These are phyloP conservation scores for Operophtera brumata DNA, from an alignment of 2,888 invertebrate genomes.

Conservation along the genomic window DNA sequence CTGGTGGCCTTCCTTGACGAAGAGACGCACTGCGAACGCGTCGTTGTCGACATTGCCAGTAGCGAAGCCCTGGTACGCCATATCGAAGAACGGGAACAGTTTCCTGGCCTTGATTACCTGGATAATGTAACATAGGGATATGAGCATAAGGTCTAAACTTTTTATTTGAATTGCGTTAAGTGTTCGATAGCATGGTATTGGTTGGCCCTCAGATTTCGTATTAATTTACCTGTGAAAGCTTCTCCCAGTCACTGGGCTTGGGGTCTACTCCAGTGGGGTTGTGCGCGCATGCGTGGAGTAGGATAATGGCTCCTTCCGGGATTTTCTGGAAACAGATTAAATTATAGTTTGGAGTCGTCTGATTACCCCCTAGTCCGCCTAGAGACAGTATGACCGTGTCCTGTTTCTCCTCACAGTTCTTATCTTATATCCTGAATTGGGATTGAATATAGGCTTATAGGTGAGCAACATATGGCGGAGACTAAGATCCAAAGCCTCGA, in stretches of 20 bases:
- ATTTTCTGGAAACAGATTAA: slow-evolving; percentile 85
- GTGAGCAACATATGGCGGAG: too few relatives aligned
- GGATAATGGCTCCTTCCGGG: slow-evolving; percentile 92
- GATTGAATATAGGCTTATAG: too few relatives aligned
- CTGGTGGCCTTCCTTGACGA: slow-evolving; percentile 93
- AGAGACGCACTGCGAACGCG: slow-evolving; percentile 92
- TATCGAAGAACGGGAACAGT: slow-evolving; percentile 96
- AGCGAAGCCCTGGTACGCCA: slow-evolving; percentile 99
- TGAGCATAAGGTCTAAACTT: too few relatives aligned
- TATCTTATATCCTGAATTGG: too few relatives aligned
- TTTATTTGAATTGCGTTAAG: too few relatives aligned
- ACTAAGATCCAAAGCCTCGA: too few relatives aligned
- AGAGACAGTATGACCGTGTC: too few relatives aligned
- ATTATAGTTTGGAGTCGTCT: neutral
- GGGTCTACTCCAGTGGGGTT: slow-evolving; percentile 99
- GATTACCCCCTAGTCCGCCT: neutral
- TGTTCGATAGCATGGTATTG: too few relatives aligned
- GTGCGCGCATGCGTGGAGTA: slow-evolving; percentile 98
- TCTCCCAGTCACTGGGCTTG: slow-evolving; percentile 92
- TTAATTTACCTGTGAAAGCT: slow-evolving; percentile 85
- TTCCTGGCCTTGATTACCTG: slow-evolving; percentile 88
- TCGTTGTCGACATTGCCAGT: slow-evolving; percentile 93
- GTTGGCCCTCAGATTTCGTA: too few relatives aligned
- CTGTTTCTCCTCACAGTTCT: too few relatives aligned
- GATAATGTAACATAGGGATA: too few relatives aligned